A percentile compares a stretch with the other conserved stretches of the same genome.
Conservation (phyloP, 2,797 vertebrate species). For the Paramormyrops hopkinsi region DNA sequence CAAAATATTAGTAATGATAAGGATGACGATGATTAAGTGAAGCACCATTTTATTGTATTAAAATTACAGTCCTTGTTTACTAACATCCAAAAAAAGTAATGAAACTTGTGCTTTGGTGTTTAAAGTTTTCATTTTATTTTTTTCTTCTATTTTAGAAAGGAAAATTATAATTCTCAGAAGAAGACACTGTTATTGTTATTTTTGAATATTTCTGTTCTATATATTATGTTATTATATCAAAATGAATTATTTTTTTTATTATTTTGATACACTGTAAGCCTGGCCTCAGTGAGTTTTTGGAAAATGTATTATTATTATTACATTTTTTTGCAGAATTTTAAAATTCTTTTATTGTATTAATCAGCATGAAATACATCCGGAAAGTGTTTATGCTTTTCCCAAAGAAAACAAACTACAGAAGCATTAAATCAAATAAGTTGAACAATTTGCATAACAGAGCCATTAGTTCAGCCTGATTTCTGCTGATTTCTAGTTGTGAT, state of each 20-base stretch:
- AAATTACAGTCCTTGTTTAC: neutral
- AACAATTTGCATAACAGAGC: neutral
- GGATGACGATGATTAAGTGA: neutral
- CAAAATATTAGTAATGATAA: neutral
- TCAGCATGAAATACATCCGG: neutral
- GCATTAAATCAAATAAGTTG: constrained; percentile 12
- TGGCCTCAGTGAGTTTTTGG: neutral
- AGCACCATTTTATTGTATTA: neutral
- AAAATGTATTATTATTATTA: neutral
- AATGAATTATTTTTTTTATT: neutral
- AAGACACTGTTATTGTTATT: neutral
- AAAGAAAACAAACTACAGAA: neutral
- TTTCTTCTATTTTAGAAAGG: neutral
- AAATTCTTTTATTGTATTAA: neutral
- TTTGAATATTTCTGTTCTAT: neutral
- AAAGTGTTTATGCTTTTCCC: neutral
- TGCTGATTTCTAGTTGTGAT: constrained; percentile 9
- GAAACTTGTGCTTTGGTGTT: neutral
- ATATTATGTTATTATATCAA: neutral
- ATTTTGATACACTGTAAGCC: neutral
- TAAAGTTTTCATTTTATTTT: neutral
- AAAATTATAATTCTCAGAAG: neutral
- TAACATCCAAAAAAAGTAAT: neutral
- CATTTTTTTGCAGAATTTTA: neutral
- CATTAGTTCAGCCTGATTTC: neutral